These are phyloP conservation scores for Drosophila hydei DNA, from an alignment of 1,140 invertebrate genomes.

Conservation along the genomic window DNA sequence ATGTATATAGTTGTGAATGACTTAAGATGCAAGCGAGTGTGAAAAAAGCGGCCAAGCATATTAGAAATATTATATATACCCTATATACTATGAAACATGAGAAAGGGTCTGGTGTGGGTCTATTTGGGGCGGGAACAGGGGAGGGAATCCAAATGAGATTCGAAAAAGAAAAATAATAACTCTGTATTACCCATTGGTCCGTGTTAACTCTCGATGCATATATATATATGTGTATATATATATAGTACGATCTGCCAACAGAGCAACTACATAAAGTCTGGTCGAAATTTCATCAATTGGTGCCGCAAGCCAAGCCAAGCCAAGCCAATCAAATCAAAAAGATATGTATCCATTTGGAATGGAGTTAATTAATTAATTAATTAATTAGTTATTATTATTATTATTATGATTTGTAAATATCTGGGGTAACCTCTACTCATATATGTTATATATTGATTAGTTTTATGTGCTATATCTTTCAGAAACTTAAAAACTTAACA, in stretches of 20 bases:
- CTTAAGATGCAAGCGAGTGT: slow-evolving; percentile 27
- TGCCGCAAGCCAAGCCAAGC: slow-evolving; percentile 73
- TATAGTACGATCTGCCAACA: slow-evolving; percentile 9
- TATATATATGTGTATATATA: too few species aligned
- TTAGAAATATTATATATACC: slow-evolving; percentile 13
- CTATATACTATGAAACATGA: slow-evolving; percentile 14
- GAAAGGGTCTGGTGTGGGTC: background rate
- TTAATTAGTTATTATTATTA: slow-evolving; percentile 20
- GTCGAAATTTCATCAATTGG: slow-evolving; percentile 61
- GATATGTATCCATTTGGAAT: slow-evolving; percentile 79
- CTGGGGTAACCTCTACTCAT: background rate
- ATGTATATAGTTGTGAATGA: slow-evolving; percentile 6
- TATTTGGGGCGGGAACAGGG: background rate
- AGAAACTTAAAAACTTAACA: slow-evolving; percentile 3
- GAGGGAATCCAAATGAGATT: background rate
- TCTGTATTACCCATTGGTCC: slow-evolving; percentile 47
- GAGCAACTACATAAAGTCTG: slow-evolving; percentile 24
- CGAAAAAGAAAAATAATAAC: background rate
- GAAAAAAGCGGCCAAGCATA: slow-evolving; percentile 32
- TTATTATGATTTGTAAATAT: slow-evolving; percentile 38
- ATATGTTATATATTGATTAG: background rate
- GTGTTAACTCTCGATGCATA: slow-evolving; percentile 8
- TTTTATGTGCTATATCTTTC: slow-evolving; percentile 1
- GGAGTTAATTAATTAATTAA: slow-evolving; percentile 37
- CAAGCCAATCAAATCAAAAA: slow-evolving; percentile 68